phyloP scores from a whole-genome alignment of 1,140 invertebrate species.

The Limonius californicus region DNA sequence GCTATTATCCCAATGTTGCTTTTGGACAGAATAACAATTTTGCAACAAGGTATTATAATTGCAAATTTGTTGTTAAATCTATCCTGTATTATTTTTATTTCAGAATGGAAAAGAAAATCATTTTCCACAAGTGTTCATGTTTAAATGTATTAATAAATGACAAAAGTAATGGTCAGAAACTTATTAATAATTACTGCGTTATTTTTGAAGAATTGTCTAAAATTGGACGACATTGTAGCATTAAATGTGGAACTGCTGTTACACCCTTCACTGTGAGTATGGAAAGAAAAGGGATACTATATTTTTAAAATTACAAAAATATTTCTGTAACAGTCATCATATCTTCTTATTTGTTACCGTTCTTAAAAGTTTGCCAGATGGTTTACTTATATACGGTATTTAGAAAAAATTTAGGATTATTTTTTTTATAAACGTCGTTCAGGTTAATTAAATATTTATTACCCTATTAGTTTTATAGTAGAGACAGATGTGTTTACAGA shows the following conservation, averaged over 20 bases:
- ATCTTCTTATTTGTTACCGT: slow-evolving; percentile 45
- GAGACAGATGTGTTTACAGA: too few relatives aligned
- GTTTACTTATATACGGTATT: too few relatives aligned
- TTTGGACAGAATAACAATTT: slow-evolving; percentile 48
- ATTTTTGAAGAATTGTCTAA: slow-evolving; percentile 80
- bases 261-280: slow-evolving; percentile 75
- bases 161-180: slow-evolving; percentile 43
- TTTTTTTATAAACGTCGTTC: too few relatives aligned
- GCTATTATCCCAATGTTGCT: slow-evolving; percentile 85
- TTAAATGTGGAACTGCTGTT: slow-evolving; percentile 72
- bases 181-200: slow-evolving; percentile 74
- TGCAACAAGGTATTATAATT: slow-evolving; percentile 40
- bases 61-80: too few relatives aligned
- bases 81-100: slow-evolving; percentile 22
- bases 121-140: slow-evolving; percentile 72
- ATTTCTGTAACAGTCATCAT: too few relatives aligned
- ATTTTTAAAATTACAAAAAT: slow-evolving; percentile 64
- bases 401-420: too few relatives aligned
- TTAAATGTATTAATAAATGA: slow-evolving; percentile 52
- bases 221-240: slow-evolving; percentile 59
- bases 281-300: too few relatives aligned
- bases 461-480: too few relatives aligned
- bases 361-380: too few relatives aligned
- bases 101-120: slow-evolving; percentile 70
- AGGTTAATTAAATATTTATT: too few relatives aligned